Evolutionary conservation across 2,113 vertebrate genomes (phyloP), one percentile per base, ranked within the genome.

Genomic region (Eurypyga helias): DNA sequence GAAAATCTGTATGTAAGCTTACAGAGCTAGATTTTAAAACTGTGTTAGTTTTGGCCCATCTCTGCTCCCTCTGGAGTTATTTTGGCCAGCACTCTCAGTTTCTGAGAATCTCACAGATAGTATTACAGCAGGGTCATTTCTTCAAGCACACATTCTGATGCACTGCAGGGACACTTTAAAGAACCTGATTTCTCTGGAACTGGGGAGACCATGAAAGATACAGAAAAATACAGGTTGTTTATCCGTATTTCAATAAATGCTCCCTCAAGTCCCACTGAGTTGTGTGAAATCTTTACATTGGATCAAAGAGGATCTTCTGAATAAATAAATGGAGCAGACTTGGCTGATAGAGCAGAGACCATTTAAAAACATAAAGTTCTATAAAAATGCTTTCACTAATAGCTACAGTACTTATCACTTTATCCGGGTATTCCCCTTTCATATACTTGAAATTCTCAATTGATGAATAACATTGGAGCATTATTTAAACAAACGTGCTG

Each of bases 51-150:
- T 92, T 87, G 92, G 81, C 77, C 75, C 69, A 21, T 46, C 38
- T 86, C 43, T 48, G 26, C 29, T 93, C 71, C 69, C 88, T 78
- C 67, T 81, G 86, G 96, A 95, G 55, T 82, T 89, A 83, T 87
- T 89, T 89, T 87, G 69, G 92, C 72, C 91, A 92, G 36, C 33
- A 54, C 4, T 79, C 45, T 57, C 75, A 10, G 13, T 76, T 97
- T 72, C 92, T 95, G 94, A 96, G 87, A 92, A 89, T 89, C 57
- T 84, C 52, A 57, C 52, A 96, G 91, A 89, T 79, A 92, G n/a
- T 60, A 41, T 92, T 92, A 82, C 83, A 89, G 64, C 55, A 87
- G 11, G 21, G 52, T 66, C 24, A 61, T 84, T 95, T 94, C 82
- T 91, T 94, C 83, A 89, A 87, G 72, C 54, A 83, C 62, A 77